Conservation (phyloP, 1,140 invertebrate genomes). For the Temnothorax nylanderi region DNA sequence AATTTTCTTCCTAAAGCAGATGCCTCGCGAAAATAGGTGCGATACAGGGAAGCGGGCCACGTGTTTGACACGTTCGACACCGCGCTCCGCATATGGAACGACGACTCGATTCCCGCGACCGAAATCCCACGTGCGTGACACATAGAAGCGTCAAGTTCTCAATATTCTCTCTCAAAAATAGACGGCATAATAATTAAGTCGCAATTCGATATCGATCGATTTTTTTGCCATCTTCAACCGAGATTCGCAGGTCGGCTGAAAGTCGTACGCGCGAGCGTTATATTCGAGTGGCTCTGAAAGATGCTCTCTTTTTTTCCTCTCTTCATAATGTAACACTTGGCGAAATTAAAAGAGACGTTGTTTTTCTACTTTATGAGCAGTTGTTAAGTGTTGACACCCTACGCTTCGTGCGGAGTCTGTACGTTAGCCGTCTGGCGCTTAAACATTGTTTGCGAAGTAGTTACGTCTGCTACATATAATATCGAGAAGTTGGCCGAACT, state of each 20-base stretch:
- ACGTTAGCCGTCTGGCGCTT: conserved; percentile 57
- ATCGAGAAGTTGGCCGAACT: conserved; percentile 68
- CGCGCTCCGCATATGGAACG: not conserved
- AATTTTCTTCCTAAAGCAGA: not conserved
- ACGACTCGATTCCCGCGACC: not conserved
- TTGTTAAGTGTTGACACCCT: conserved; percentile 16
- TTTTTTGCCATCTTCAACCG: not conserved
- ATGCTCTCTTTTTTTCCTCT: not conserved
- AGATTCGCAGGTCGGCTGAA: not conserved
- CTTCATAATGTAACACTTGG: not conserved
- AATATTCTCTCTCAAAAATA: not conserved
- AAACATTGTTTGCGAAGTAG: conserved; percentile 67
- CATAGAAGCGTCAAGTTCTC: not conserved
- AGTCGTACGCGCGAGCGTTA: not conserved
- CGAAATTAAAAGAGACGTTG: not conserved
- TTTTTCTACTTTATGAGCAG: not conserved
- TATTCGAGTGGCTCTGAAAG: not conserved
- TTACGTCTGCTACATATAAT: conserved; percentile 70
- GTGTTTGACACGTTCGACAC: not conserved
- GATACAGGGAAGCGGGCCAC: not conserved
- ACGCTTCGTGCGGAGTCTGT: conserved; percentile 51
- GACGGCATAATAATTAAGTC: not conserved
- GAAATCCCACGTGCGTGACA: not conserved
- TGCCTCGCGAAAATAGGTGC: not conserved
- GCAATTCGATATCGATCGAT: not conserved